Evolutionary conservation across 2,888 invertebrate species (phyloP).

Genomic region (Limnephilus lunatus): DNA sequence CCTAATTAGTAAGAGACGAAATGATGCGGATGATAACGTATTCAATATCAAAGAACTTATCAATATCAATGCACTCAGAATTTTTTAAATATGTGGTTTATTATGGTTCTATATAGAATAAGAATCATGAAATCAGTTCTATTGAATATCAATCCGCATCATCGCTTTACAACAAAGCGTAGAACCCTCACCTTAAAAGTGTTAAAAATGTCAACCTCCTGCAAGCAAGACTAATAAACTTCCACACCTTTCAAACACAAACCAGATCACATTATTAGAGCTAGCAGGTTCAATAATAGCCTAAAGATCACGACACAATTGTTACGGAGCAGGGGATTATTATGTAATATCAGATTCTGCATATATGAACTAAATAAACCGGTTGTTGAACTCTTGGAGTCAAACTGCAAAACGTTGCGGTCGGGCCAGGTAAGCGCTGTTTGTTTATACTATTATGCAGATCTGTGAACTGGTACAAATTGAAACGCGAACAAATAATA

Average conservation of each 20-base stretch:
- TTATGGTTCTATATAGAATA: neutral
- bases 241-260: neutral
- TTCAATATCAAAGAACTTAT: no score
- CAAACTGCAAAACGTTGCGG: neutral
- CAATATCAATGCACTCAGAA: no score
- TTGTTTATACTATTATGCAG: conserved; percentile 18
- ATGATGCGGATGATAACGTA: no score
- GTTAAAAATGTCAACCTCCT: neutral
- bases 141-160: neutral
- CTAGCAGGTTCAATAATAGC: conserved; percentile 22
- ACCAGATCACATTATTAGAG: neutral
- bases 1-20: no score
- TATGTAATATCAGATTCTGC: conserved; percentile 17
- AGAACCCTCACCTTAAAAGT: neutral
- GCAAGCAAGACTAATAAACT: neutral
- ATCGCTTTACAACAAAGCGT: neutral
- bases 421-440: neutral
- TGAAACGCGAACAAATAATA: neutral
- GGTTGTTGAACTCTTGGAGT: conserved; percentile 23
- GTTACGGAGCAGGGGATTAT: conserved; percentile 10
- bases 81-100: no score
- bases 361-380: conserved; percentile 5
- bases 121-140: neutral
- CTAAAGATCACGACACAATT: conserved; percentile 41
- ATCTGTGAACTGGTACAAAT: neutral